Evolutionary conservation across 2,888 invertebrate genomes (phyloP), one percentile per base, ranked within the genome.

Genomic region (Morpho achilles): DNA sequence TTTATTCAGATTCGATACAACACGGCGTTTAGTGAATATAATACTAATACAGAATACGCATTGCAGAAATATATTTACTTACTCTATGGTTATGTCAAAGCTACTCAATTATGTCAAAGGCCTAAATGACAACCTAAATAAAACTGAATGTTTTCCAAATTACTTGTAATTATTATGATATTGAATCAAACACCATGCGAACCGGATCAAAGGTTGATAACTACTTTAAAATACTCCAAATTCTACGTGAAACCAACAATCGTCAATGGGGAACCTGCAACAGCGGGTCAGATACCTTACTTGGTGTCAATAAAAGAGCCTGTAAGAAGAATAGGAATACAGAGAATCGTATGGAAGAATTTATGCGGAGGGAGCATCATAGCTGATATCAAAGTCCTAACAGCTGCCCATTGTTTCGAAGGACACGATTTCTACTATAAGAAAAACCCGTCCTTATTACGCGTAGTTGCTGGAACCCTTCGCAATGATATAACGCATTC

Each of bases 331-430:
- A 41, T 71, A 0, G 58, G 59, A 0, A 53, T 50, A 7, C 45
- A 59, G 0, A 61, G 62, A 1, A 22, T 49, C 0, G 22, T 76
- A 0, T 87, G 85, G 85, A 66, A 53, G 0, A 82, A 79, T 49
- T 43, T 85, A 0, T 87, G 87, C 16, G 85, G 87, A 0, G 86
- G 81, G 0, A 81, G 76, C 56, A 87, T 87, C 3, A 80, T 87
- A 8, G 55, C 69, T 5, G n/a, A 51, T 0, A 5, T 4, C 0
- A 75, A 67, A 16, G 77, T 87, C 0, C 51, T 87, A 0, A 77
- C 86, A 1, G 86, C 87, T 0, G 87, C 85, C 0, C 86, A 87
- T 48, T 87, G 86, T 65, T 87, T 87, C 62, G 87, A 87, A 69
- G 58, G 48, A 0, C 63, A 76, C 7, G n/a, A 74, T 9, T 84